These are phyloP conservation scores for Himalopsyche kuldschensis DNA, from an alignment of 2,888 invertebrate genomes.

Conservation along the genomic window DNA sequence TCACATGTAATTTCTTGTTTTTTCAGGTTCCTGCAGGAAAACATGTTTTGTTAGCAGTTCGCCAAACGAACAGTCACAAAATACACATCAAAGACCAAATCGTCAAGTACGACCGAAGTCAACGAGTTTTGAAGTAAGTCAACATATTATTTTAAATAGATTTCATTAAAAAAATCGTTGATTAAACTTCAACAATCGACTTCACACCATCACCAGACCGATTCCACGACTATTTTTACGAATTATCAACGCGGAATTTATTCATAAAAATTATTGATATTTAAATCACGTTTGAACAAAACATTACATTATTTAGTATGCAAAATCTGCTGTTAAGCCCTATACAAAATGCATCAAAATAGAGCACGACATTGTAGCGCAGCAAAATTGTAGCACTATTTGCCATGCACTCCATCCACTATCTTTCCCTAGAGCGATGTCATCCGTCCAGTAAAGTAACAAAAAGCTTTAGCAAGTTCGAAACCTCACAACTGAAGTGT, in stretches of 20 bases:
- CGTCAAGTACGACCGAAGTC: constrained; percentile 75
- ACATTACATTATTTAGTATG: neutral
- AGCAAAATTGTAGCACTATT: neutral
- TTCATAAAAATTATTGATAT: too few species aligned
- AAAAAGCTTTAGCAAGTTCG: constrained; percentile 1
- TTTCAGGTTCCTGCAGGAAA: constrained; percentile 66
- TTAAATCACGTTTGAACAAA: too few species aligned
- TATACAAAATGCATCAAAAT: neutral
- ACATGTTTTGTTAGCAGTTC: constrained; percentile 73
- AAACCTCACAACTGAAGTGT: constrained; percentile 13
- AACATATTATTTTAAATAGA: neutral
- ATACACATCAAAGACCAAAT: constrained; percentile 78
- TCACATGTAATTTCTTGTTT: neutral
- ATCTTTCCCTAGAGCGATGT: constrained; percentile 2
- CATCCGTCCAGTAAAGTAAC: neutral
- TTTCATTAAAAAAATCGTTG: neutral
- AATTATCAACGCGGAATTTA: too few species aligned
- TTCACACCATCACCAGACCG: too few species aligned
- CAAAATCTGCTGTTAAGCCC: neutral
- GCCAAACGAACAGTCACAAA: constrained; percentile 77
- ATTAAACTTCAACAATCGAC: too few species aligned
- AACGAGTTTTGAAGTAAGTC: constrained; percentile 72
- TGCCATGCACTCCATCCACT: neutral
- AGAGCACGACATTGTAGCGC: neutral
- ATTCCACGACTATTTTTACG: too few species aligned